Conservation (phyloP, 2,113 vertebrate species). For the Syrmaticus mikado region DNA sequence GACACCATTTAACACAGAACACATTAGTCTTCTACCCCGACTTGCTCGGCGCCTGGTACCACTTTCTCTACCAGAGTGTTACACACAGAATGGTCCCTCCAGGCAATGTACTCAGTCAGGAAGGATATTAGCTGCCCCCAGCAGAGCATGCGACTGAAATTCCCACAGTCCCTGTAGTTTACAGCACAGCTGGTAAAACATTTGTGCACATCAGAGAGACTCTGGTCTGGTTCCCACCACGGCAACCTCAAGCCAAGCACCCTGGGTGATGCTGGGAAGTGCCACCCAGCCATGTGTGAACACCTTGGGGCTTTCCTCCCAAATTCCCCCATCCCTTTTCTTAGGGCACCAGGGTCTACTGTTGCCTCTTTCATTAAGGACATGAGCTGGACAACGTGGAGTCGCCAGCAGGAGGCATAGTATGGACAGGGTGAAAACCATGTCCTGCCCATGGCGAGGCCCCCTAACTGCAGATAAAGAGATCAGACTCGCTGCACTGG, state of each 20-base stretch:
- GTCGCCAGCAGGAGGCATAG: rapidly evolving
- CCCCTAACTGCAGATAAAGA: not conserved
- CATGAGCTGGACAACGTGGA: not conserved
- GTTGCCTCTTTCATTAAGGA: not conserved
- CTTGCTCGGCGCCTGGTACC: not conserved
- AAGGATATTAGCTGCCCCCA: not conserved
- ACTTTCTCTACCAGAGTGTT: not conserved
- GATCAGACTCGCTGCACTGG: not conserved
- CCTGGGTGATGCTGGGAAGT: rapidly evolving
- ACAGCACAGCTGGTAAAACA: not conserved
- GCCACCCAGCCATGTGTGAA: rapidly evolving
- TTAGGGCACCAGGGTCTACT: too few relatives aligned
- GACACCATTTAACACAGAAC: not conserved
- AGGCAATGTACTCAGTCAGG: not conserved
- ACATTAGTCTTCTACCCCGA: not conserved
- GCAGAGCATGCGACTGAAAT: not conserved
- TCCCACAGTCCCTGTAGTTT: not conserved
- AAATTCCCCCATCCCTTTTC: not conserved
- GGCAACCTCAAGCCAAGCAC: rapidly evolving
- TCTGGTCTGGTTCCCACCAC: rapidly evolving
- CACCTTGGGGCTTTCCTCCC: not conserved
- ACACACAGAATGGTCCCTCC: conserved; percentile 13
- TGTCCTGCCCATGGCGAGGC: rapidly evolving
- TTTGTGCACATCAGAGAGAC: not conserved
- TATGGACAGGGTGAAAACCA: not conserved